Conservation (phyloP, 2,888 invertebrate species). For the Blastobasis adustella region DNA sequence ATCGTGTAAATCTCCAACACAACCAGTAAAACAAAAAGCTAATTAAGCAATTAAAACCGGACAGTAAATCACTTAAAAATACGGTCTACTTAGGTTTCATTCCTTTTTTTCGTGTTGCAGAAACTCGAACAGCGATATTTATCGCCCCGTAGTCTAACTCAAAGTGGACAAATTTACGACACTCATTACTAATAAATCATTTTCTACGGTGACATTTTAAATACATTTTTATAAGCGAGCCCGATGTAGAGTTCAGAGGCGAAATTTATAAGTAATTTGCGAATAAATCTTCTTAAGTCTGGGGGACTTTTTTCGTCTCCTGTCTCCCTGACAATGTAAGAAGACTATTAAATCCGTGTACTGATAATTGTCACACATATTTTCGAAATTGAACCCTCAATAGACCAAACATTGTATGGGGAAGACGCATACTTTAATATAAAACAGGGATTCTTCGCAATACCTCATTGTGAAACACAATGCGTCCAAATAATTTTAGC, state of each 20-base stretch:
- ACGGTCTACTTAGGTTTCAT: no score
- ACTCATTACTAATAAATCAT: slow-evolving; percentile 63
- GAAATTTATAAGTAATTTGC: slow-evolving; percentile 73
- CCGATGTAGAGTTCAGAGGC: slow-evolving; percentile 50
- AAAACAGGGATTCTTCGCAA: no score
- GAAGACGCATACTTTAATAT: no score
- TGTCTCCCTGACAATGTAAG: slow-evolving; percentile 55
- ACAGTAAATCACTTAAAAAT: no score
- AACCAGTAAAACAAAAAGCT: no score
- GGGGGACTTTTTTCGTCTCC: slow-evolving; percentile 59
- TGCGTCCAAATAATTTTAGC: slow-evolving; percentile 19
- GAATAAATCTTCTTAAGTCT: slow-evolving; percentile 64
- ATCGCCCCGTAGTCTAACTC: slow-evolving; percentile 24
- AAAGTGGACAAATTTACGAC: slow-evolving; percentile 72
- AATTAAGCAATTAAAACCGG: no score
- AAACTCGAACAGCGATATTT: no score
- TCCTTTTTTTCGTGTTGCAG: no score
- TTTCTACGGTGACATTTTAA: slow-evolving; percentile 65
- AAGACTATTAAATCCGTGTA: slow-evolving; percentile 71
- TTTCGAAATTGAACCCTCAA: slow-evolving; percentile 55
- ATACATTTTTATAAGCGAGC: slow-evolving; percentile 72
- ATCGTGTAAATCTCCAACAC: no score
- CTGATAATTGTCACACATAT: slow-evolving; percentile 75
- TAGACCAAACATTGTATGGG: slow-evolving; percentile 9
- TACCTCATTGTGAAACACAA: slow-evolving; percentile 32